phyloP scores from a whole-genome alignment of 2,888 invertebrate species.

The Nasonia oneida region DNA sequence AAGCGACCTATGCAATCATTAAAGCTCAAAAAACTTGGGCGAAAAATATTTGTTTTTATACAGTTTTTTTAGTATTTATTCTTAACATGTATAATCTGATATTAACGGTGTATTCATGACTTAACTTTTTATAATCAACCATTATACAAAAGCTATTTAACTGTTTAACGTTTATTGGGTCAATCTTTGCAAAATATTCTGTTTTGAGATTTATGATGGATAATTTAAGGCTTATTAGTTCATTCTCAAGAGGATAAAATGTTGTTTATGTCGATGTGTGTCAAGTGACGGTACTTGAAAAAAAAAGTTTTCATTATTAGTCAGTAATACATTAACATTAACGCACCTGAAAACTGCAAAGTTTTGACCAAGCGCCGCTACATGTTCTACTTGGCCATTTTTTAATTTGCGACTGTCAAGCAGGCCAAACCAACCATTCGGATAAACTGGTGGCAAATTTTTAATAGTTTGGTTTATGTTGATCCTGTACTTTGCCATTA shows the following conservation, averaged over 20 bases:
- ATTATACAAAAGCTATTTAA: too few relatives aligned
- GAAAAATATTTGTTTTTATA: background rate
- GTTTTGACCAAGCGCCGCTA: slow-evolving; percentile 84
- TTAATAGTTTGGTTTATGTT: slow-evolving; percentile 81
- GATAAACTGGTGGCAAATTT: slow-evolving; percentile 89
- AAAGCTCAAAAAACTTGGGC: background rate
- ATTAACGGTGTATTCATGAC: background rate
- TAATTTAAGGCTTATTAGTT: too few relatives aligned
- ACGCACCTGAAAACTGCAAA: slow-evolving; percentile 76
- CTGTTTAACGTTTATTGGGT: too few relatives aligned
- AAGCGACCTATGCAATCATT: background rate
- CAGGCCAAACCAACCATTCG: slow-evolving; percentile 94
- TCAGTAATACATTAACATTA: background rate
- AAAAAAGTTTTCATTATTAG: background rate
- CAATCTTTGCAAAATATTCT: background rate
- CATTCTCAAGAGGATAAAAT: background rate
- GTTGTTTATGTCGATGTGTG: too few relatives aligned
- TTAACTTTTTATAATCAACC: background rate
- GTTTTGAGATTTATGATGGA: background rate
- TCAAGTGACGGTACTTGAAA: too few relatives aligned
- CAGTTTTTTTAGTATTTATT: background rate
- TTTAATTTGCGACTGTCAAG: slow-evolving; percentile 85
- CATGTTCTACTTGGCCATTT: slow-evolving; percentile 81
- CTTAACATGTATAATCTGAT: background rate
- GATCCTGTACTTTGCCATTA: slow-evolving; percentile 18